Percentiles rank a stretch among this genome's conserved stretches.
These are phyloP conservation scores for Serinus canaria DNA, from an alignment of 2,113 vertebrate genomes.

Conservation along the genomic window DNA sequence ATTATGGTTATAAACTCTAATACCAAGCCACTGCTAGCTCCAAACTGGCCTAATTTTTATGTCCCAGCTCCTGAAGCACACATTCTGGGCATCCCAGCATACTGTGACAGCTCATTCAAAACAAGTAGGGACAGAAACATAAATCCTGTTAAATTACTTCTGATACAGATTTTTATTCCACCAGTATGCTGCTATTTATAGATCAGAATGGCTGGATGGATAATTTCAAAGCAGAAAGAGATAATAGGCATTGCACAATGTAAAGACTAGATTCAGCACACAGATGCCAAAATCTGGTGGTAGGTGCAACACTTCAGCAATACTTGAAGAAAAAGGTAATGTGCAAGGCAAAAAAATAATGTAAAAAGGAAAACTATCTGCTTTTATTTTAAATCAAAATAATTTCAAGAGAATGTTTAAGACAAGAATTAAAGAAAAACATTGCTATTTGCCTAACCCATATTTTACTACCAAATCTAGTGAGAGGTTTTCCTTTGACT, in stretches of 20 bases:
- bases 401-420: neutral
- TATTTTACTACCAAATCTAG: neutral
- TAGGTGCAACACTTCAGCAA: neutral
- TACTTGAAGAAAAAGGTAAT: neutral
- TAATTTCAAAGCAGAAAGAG: neutral
- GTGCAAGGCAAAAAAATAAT: neutral
- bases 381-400: neutral
- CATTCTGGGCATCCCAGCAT: neutral
- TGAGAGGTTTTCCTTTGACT: neutral
- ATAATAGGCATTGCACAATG: neutral
- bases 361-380: neutral
- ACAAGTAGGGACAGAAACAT: neutral
- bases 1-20: neutral
- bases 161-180: neutral
- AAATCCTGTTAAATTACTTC: neutral
- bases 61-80: neutral
- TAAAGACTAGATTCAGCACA: neutral
- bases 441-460: neutral
- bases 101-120: neutral
- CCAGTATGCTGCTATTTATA: neutral
- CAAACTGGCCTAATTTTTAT: neutral
- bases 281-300: neutral
- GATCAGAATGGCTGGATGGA: neutral
- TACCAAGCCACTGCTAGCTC: neutral
- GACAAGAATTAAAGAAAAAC: neutral